Base-by-base conservation (phyloP, 2,888 invertebrate genomes). In the Siphonodentalium dalli region DNA sequence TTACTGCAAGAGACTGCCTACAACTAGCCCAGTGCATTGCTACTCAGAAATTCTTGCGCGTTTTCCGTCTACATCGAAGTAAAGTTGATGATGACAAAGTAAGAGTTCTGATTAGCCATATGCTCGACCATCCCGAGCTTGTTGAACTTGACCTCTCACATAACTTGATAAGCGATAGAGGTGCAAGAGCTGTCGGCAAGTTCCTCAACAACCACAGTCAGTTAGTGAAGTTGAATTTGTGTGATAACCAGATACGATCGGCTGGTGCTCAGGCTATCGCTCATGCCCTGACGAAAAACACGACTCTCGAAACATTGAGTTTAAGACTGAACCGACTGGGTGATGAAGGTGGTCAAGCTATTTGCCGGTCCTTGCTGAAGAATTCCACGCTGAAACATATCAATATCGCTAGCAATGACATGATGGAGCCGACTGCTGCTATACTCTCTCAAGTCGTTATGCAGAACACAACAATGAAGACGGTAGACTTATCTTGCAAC, bases 261-360 rank as follows among this genome's bases (percentile, higher is more conserved):
- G 65, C 73, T n/a, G 82, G 82, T 2, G 80, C 79, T 8, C 78
- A 80, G 61, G 82, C 82, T 13, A 76, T 82, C 26, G 81, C 80
- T 18, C 80, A 81, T 65, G 80, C 79, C 4, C 68, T 82, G 23
- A 78, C 76, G 6, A 81, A 79, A 64, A 82, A 80, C 57, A 71
- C 68, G 3, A 75, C 75, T 11, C 67, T 82, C 21, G 63, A 70
- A 43, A 49, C 49, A 35, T 62, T 81, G 11, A 75, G 79, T 54
- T 54, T 81, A 20, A 56, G 79, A 44, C 66, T 81, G 34, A 82
- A 82, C 65, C 66, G 78, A 39, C 66, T 82, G 15, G 79, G 77
- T 13, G 81, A 82, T 61, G 82, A 81, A 54, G 82, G 82, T n/a
- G 82, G 81, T 7, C 79, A 80, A 61, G 79, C 80, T 5, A 69